Base-by-base conservation (phyloP, 2,888 invertebrate genomes). In the Exocentrus adspersus region DNA sequence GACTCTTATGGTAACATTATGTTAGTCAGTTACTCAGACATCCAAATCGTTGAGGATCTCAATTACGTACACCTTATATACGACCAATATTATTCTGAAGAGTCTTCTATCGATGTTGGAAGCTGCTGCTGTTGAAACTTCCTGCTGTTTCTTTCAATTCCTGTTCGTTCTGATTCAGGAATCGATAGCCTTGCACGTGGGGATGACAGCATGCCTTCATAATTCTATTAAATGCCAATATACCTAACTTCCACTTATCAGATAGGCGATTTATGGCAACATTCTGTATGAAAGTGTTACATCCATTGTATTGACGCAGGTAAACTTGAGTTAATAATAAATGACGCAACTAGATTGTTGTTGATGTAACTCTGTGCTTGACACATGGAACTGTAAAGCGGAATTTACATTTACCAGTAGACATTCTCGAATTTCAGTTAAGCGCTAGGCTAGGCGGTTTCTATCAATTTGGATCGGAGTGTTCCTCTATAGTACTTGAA, bases 101-200 rank as follows among this genome's bases (percentile, higher is more conserved):
- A 16, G 30, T 42, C 43, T 28, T 54, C 45, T 28, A 54, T 20
- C 19, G 32, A 30, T 32, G 37, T 30, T 30, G 43, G 43, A 24
- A 30, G 28, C 41, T 42, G 52, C 28, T 52, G 41, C 37, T 41
- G 41, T 9, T 43, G 42, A 59, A 48, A 45, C 43, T 62, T 57
- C 56, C 42, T 21, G 32, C 50, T 41, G 57, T n/a, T 50, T 62
- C 56, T 51, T 62, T 30, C 30, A 51, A 50, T 58, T 64, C 51
- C 60, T 52, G 59, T 66, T 61, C 65, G 64, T 64, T 62, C 64
- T 43, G 64, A 65, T 68, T 65, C 64, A 62, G 67, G 65, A 60
- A 70, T 67, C 72, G 72, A 70, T 72, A 53, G 51, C 54, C 53
- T 54, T 42, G 60, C 72, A 70, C 70, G 72, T 72, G 70, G 64